These are phyloP conservation scores for Tetragnatha montana DNA, from an alignment of 2,888 invertebrate species.

Conservation along the genomic window DNA sequence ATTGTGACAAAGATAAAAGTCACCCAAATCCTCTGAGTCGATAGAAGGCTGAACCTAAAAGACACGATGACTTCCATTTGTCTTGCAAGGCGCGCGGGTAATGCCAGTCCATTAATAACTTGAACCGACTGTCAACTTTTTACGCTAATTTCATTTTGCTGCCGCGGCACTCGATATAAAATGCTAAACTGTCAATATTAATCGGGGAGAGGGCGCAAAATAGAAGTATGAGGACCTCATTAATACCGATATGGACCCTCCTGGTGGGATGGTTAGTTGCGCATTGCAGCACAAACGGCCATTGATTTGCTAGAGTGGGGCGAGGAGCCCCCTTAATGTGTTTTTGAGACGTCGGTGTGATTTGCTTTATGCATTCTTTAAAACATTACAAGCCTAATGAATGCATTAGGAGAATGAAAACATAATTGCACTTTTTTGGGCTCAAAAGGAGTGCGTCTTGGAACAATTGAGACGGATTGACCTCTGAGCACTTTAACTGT, in stretches of 20 bases:
- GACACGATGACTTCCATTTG: constrained; percentile 47
- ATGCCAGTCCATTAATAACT: constrained; percentile 60
- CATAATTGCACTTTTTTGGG: too few relatives aligned
- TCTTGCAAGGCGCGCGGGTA: constrained; percentile 36
- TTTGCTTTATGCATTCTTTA: too few relatives aligned
- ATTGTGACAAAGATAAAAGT: constrained; percentile 67
- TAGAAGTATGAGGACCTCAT: not conserved
- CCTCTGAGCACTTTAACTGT: too few relatives aligned
- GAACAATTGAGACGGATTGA: too few relatives aligned
- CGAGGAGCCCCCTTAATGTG: too few relatives aligned
- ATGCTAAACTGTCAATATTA: not conserved
- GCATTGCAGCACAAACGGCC: too few relatives aligned
- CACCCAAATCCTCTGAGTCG: constrained; percentile 57
- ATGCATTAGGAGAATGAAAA: too few relatives aligned
- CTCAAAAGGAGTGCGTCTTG: too few relatives aligned
- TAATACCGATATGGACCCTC: not conserved
- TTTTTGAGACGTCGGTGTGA: too few relatives aligned
- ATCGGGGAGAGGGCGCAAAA: not conserved
- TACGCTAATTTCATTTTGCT: constrained; percentile 47
- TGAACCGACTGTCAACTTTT: constrained; percentile 51
- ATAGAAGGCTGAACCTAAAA: constrained; percentile 45
- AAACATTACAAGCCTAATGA: too few relatives aligned
- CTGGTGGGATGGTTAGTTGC: too few relatives aligned
- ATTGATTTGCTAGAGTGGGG: too few relatives aligned
- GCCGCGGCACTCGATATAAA: constrained; percentile 1